Evolutionary conservation across 1,140 invertebrate species (phyloP).

Genomic region (Ceratina australensis): DNA sequence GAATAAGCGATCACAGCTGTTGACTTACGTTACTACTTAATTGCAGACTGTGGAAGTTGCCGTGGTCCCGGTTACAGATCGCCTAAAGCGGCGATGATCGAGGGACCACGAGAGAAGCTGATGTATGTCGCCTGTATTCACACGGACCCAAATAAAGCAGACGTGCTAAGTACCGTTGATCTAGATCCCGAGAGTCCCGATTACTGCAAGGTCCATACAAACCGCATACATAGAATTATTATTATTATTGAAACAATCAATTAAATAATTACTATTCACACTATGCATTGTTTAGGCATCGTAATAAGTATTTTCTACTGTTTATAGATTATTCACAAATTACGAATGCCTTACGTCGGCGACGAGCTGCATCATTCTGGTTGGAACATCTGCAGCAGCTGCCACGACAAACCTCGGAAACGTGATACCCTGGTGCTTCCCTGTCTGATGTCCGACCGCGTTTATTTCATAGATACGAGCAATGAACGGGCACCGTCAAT

Average conservation of each 20-base stretch:
- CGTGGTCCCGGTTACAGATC: slow-evolving; percentile 87
- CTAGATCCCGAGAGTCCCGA: slow-evolving; percentile 92
- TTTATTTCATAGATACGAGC: slow-evolving; percentile 92
- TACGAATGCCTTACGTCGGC: slow-evolving; percentile 87
- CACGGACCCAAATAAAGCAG: slow-evolving; percentile 86
- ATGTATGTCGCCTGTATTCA: slow-evolving; percentile 93
- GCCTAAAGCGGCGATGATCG: slow-evolving; percentile 90
- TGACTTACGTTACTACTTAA: no score
- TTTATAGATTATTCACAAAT: slow-evolving; percentile 91
- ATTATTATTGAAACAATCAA: neutral
- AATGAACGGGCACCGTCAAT: slow-evolving; percentile 84
- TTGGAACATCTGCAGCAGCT: slow-evolving; percentile 98
- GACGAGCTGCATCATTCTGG: slow-evolving; percentile 98
- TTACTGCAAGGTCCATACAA: slow-evolving; percentile 88
- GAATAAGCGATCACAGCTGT: no score
- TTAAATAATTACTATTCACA: neutral
- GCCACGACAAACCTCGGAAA: slow-evolving; percentile 84
- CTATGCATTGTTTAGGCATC: neutral
- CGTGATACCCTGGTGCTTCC: slow-evolving; percentile 92
- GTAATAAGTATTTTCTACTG: neutral
- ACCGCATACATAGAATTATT: neutral
- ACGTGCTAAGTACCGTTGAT: slow-evolving; percentile 95
- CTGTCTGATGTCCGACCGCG: slow-evolving; percentile 88
- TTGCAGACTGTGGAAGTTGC: slow-evolving; percentile 59
- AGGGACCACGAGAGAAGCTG: slow-evolving; percentile 90